A percentile compares a stretch with the other conserved stretches of the same genome.
phyloP scores from a whole-genome alignment of 2,113 vertebrate genomes.

The Alouatta palliata region DNA sequence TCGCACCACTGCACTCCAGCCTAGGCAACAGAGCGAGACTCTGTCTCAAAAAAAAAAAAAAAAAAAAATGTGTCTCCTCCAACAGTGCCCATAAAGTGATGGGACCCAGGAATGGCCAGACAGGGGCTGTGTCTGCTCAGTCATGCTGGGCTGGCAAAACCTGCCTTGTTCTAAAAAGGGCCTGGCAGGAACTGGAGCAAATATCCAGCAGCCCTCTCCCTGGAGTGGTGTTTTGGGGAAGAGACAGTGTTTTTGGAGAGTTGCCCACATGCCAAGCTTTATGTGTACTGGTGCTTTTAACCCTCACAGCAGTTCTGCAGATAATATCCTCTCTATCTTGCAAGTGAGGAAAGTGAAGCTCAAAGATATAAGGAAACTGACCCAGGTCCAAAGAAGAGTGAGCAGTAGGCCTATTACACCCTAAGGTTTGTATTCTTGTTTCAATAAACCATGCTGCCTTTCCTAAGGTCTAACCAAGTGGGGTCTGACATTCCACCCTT shows the following conservation, averaged over 20 bases:
- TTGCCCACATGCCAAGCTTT: neutral
- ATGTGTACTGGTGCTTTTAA: neutral
- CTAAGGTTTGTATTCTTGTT: neutral
- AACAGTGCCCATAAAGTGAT: constrained; percentile 66
- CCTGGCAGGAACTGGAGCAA: neutral
- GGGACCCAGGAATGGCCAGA: constrained; percentile 32
- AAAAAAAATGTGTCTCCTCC: constrained; percentile 73
- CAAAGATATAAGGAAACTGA: neutral
- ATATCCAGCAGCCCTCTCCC: neutral
- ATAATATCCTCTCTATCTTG: neutral
- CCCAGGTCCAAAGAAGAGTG: neutral
- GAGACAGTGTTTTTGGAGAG: neutral
- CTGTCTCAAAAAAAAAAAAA: too few species aligned
- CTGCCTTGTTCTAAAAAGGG: neutral
- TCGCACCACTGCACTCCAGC: too few species aligned
- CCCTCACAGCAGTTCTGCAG: neutral
- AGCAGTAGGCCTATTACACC: neutral
- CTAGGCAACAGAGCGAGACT: too few species aligned
- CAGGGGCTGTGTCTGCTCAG: constrained; percentile 35
- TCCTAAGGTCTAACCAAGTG: too few species aligned
- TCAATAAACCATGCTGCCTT: neutral
- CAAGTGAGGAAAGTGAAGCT: neutral
- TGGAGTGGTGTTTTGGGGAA: neutral
- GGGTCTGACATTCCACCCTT: neutral
- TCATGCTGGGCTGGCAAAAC: neutral